Evolutionary conservation across 2,113 vertebrate genomes (phyloP), one percentile per base, ranked within the genome.

Genomic region (Clarias magur): DNA sequence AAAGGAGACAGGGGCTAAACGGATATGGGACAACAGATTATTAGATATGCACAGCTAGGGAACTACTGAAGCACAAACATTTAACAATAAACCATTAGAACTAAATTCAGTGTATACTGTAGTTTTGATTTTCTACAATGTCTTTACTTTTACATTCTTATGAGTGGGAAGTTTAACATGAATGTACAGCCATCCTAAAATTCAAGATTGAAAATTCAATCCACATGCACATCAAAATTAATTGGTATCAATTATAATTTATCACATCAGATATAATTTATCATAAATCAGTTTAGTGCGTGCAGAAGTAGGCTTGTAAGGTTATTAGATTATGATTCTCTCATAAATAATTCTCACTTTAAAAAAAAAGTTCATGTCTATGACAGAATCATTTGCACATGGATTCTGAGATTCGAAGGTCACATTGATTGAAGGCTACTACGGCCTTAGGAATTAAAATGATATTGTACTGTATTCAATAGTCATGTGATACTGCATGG

Each of bases 1-100:
- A 65, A 86, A 83, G 83, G 81, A 87, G 19, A 89, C 38, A 53
- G n/a, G 23, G 62, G 34, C 62, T 62, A n/a, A 65, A 11, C 80
- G 73, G 53, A 25, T 60, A 30, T 72, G 48, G 73, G 80, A 48
- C 73, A 54, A 82, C 21, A 82, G 30, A 16, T 38, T 82, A 80
- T 38, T 56, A 27, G 59, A 63, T 1, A 59, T 53, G 84, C 62
- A 72, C 68, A 38, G 30, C 53, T 63, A 15, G 15, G 72, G 57
- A 72, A 11, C 65, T 70, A 56, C 19, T 78, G 53, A 53, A 56
- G 57, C 54, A 53, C 27, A n/a, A 56, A 78, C 48, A 78, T 17
- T n/a, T 27, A 78, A 27, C 75, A 56, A 78, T 78, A 56, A 78
- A 27, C 42, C 65, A 9, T 65, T 17, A 27, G 13, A n/a, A 9